Conservation (phyloP, 2,113 vertebrate genomes). For the Ovibos moschatus region DNA sequence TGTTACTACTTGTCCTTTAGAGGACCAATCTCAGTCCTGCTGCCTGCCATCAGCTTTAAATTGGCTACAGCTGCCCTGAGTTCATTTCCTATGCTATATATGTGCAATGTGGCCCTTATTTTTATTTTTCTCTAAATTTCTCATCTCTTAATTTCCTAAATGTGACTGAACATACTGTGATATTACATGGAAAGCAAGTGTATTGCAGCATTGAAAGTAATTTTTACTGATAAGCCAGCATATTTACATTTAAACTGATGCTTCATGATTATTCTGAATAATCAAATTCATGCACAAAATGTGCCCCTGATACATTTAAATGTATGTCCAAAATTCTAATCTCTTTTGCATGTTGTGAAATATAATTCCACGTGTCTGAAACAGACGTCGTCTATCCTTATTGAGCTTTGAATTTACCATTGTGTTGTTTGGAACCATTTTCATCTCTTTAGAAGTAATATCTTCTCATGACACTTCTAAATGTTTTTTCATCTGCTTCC, state of each 20-base stretch:
- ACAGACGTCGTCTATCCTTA: not conserved
- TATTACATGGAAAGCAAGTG: not conserved
- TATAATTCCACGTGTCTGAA: not conserved
- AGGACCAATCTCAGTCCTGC: not conserved
- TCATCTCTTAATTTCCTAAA: not conserved
- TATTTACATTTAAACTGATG: not conserved
- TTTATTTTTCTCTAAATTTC: not conserved
- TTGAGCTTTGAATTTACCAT: not conserved
- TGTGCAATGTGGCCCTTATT: not conserved
- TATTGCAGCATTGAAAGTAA: not conserved
- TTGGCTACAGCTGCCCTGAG: not conserved
- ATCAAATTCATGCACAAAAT: not conserved
- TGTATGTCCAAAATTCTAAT: not conserved
- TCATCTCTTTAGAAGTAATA: constrained; percentile 20
- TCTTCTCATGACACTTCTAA: not conserved
- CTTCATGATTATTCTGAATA: not conserved
- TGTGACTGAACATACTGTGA: not conserved
- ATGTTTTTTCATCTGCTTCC: constrained; percentile 8
- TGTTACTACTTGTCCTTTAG: not conserved
- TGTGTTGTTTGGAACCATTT: not conserved
- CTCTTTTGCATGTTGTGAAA: not conserved
- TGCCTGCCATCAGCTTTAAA: not conserved
- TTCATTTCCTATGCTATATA: not conserved
- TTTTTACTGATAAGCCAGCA: not conserved
- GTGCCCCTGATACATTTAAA: not conserved